Evolutionary conservation across 2,888 invertebrate genomes (phyloP).

Genomic region (Volucella zonaria): DNA sequence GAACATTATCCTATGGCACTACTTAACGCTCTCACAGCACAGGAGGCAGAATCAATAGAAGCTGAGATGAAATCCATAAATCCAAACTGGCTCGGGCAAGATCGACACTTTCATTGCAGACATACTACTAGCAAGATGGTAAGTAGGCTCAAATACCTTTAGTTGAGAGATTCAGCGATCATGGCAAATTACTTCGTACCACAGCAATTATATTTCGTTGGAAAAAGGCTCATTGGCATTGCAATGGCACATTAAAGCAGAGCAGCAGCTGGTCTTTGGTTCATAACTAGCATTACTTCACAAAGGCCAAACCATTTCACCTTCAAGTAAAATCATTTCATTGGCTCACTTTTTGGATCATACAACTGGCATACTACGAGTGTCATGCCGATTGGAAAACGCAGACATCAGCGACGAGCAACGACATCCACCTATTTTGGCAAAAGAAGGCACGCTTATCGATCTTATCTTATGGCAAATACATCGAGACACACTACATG

Average conservation of each 20-base stretch:
- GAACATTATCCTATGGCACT: slow-evolving; percentile 1
- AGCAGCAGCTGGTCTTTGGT: background rate
- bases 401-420: background rate
- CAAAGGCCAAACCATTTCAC: background rate
- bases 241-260: slow-evolving; percentile 7
- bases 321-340: slow-evolving; percentile 2
- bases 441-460: slow-evolving; percentile 8
- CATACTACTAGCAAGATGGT: background rate
- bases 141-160: background rate
- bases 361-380: background rate
- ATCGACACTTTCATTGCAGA: slow-evolving; percentile 2
- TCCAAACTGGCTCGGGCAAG: slow-evolving; percentile 6
- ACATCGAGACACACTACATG: background rate
- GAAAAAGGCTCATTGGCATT: background rate
- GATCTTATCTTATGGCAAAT: background rate
- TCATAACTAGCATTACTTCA: background rate
- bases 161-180: slow-evolving; percentile 2
- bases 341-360: background rate
- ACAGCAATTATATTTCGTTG: slow-evolving; percentile 9
- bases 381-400: background rate
- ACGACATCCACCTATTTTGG: background rate
- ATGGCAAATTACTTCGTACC: slow-evolving; percentile 4
- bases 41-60: slow-evolving; percentile 11
- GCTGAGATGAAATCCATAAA: background rate
- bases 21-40: slow-evolving; percentile 1